phyloP scores from a whole-genome alignment of 1,140 invertebrate species.

The Solenopsis fugax region DNA sequence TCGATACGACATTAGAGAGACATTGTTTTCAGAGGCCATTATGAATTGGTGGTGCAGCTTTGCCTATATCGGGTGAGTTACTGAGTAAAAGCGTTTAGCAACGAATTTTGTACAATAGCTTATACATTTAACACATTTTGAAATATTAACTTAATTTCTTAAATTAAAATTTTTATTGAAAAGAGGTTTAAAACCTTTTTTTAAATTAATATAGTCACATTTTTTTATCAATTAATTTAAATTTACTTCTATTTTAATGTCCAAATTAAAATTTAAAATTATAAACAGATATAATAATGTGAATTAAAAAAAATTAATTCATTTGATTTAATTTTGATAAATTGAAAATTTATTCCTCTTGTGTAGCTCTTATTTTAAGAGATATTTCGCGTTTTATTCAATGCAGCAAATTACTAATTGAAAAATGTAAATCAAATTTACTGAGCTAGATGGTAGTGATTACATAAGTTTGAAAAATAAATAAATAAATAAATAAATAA shows the following conservation, averaged over 20 bases:
- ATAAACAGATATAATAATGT: neutral
- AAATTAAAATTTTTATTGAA: neutral
- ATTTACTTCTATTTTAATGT: neutral
- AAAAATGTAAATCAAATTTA: constrained; percentile 34
- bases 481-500: too few species aligned
- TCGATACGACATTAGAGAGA: constrained; percentile 92
- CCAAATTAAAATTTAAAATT: neutral
- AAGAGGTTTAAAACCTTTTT: neutral
- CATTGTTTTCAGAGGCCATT: constrained; percentile 92
- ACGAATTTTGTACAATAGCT: neutral
- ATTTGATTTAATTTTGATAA: neutral
- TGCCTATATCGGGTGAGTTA: constrained; percentile 92
- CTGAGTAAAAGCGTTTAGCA: neutral
- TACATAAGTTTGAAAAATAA: neutral
- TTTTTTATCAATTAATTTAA: neutral
- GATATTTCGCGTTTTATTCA: neutral
- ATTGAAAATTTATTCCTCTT: constrained; percentile 10
- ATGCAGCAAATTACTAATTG: constrained; percentile 15
- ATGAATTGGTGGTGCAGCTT: constrained; percentile 97
- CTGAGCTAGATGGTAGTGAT: neutral
- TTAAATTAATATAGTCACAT: neutral
- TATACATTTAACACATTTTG: neutral
- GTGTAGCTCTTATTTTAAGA: neutral
- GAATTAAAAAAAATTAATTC: constrained; percentile 32
- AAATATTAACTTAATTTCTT: neutral